A percentile compares a stretch with the other conserved stretches of the same genome.
Conservation (phyloP, 2,113 vertebrate genomes). For the Chaetodon trifascialis region DNA sequence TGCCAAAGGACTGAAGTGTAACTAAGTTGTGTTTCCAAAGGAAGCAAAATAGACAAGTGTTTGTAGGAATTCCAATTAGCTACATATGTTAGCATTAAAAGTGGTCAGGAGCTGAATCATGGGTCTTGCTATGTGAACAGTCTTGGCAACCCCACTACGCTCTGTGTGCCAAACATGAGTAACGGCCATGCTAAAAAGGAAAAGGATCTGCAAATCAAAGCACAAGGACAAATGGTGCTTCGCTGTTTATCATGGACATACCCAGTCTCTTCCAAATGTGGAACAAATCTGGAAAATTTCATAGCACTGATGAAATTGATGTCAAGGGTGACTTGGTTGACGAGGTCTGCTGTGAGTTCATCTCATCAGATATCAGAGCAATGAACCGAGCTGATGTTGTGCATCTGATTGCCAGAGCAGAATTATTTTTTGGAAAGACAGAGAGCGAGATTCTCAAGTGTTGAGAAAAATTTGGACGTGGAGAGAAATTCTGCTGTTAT, state of each 20-base stretch:
- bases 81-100: not conserved
- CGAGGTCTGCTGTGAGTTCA: not conserved
- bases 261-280: slow-evolving; percentile 2
- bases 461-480: not conserved
- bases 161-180: not conserved
- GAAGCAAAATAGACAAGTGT: not conserved
- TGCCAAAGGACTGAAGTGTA: not conserved
- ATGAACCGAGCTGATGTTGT: slow-evolving; percentile 10
- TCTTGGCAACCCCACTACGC: not conserved
- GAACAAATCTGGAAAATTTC: not conserved
- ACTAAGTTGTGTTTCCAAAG: not conserved
- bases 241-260: not conserved
- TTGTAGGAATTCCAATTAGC: not conserved
- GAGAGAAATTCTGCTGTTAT: not conserved
- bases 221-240: not conserved
- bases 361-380: slow-evolving; percentile 25
- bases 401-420: slow-evolving; percentile 18
- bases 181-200: not conserved
- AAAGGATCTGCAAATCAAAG: slow-evolving; percentile 6
- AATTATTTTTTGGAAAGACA: not conserved
- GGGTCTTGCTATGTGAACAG: not conserved
- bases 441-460: not conserved
- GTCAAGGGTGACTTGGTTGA: slow-evolving; percentile 21
- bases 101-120: not conserved
- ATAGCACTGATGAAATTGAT: slow-evolving; percentile 30